These are phyloP conservation scores for Tenthredo notha DNA, from an alignment of 2,888 invertebrate genomes.

Conservation along the genomic window DNA sequence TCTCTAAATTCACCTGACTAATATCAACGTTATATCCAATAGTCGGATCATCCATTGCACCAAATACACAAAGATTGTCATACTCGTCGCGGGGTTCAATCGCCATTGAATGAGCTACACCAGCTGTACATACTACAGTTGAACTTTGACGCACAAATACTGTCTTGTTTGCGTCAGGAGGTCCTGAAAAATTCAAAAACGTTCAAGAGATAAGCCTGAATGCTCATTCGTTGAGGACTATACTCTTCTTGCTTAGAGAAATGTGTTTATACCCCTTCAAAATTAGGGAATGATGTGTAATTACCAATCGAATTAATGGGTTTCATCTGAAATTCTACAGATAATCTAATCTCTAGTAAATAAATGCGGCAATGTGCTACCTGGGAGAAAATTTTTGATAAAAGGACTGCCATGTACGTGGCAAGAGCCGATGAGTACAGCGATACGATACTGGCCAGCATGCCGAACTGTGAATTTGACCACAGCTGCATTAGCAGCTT, in stretches of 20 bases:
- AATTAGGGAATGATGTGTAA: too few relatives aligned
- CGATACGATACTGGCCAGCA: conserved; percentile 93
- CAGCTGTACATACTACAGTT: conserved; percentile 91
- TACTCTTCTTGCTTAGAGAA: too few relatives aligned
- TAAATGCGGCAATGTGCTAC: conserved; percentile 68
- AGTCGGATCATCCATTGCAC: conserved; percentile 82
- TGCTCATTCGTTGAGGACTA: background rate
- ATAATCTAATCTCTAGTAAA: background rate
- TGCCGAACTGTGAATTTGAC: conserved; percentile 96
- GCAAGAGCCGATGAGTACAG: conserved; percentile 90
- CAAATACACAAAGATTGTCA: conserved; percentile 89
- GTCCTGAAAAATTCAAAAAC: conserved; percentile 79
- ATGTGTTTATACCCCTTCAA: too few relatives aligned
- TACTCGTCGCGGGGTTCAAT: conserved; percentile 96
- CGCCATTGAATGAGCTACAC: conserved; percentile 87
- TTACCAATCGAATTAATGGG: too few relatives aligned
- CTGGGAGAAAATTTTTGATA: conserved; percentile 89
- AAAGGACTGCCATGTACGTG: conserved; percentile 93
- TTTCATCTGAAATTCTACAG: background rate
- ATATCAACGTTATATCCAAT: conserved; percentile 80
- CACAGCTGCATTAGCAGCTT: conserved; percentile 91
- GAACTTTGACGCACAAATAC: conserved; percentile 91
- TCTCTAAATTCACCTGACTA: conserved; percentile 70
- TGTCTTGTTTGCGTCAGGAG: conserved; percentile 90
- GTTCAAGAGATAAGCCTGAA: conserved; percentile 31